Evolutionary conservation across 2,888 invertebrate genomes (phyloP), one percentile per base, ranked within the genome.

Genomic region (Leptarthrus brevirostris): DNA sequence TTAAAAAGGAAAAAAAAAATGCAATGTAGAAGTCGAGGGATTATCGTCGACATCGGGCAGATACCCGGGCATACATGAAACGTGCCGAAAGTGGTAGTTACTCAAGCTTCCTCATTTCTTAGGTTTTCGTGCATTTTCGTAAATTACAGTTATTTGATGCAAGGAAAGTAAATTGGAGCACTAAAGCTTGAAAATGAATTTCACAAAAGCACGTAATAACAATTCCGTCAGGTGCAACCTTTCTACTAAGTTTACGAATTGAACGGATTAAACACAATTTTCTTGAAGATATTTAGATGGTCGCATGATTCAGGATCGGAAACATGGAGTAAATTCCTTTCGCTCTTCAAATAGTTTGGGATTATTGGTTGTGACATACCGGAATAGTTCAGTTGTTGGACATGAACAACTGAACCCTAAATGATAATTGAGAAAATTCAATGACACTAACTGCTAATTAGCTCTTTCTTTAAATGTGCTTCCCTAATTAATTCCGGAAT

Each of bases 141-240:
- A 52, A 69, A 69, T 69, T 69, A 69, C 52, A 30, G 69, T 69
- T 34, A 49, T 69, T 69, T 52, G 52, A 52, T 69, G 69, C 69
- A 69, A 69, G 52, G 69, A 49, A 52, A 69, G 52, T 69, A 34
- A 69, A 69, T 69, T 52, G 69, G 52, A 52, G 52, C 52, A 30
- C 16, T 52, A 52, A 52, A 69, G 18, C 52, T 22, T 6, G 16
- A 34, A 69, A 52, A 52, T 52, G 69, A 34, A 52, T 52, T 69
- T 52, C 49, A 69, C 52, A 69, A 52, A 47, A 18, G 49, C 69
- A 69, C 69, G 69, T 69, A 69, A 52, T 69, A 69, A 69, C 36
- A n/a, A 69, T 69, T 69, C 36, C 52, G 49, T 52, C 52, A 69
- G 49, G 69, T 52, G 26, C 26, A n/a, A n/a, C 49, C 52, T 20